Evolutionary conservation across 2,888 invertebrate genomes (phyloP).

Genomic region (Lochmaea capreae): DNA sequence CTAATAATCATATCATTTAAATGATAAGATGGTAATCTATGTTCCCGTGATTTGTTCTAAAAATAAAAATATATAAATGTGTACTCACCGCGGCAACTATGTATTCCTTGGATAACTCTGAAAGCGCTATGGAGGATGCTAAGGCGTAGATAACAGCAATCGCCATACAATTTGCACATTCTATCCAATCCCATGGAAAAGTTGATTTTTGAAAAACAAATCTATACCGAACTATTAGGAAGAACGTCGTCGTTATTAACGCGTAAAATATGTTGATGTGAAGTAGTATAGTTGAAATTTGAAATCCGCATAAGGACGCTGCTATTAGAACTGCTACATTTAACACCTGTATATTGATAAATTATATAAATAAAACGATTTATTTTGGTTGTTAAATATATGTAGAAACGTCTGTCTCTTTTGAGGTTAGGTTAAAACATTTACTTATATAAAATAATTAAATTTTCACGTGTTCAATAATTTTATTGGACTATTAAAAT

Average conservation of each 20-base stretch:
- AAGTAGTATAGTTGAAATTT: constrained; percentile 34
- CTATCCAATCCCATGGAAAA: constrained; percentile 49
- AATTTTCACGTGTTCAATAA: too few species aligned
- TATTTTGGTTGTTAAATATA: too few species aligned
- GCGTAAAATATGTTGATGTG: constrained; percentile 39
- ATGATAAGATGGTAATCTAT: too few species aligned
- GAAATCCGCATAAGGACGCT: constrained; percentile 28
- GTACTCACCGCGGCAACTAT: constrained; percentile 52
- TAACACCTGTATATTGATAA: constrained; percentile 35
- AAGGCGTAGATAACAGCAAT: constrained; percentile 37
- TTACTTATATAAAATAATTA: too few species aligned
- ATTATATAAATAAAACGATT: not conserved
- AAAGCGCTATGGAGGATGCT: constrained; percentile 41
- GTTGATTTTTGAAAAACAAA: constrained; percentile 38
- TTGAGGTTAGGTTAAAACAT: too few species aligned
- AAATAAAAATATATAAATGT: not conserved
- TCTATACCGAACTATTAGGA: constrained; percentile 42
- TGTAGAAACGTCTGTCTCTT: too few species aligned
- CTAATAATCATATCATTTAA: too few species aligned
- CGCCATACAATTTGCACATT: constrained; percentile 42
- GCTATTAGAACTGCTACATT: constrained; percentile 32
- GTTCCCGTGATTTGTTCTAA: too few species aligned
- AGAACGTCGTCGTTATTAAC: constrained; percentile 39
- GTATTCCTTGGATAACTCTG: constrained; percentile 46
- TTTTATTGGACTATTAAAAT: too few species aligned